Conservation (phyloP, 2,797 vertebrate genomes). For the Adrianichthys oophorus region DNA sequence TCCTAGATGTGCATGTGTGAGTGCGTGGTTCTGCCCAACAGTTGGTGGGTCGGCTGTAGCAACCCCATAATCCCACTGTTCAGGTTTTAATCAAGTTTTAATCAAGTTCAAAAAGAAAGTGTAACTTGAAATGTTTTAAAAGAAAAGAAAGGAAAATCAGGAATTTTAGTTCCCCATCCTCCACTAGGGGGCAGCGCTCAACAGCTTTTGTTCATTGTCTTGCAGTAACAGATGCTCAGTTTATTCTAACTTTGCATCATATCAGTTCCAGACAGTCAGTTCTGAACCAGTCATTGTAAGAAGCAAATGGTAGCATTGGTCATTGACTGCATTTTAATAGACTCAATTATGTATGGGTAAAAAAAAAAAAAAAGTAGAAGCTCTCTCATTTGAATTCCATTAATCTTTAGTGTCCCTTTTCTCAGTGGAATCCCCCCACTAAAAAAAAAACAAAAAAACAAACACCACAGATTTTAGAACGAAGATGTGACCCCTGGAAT, state of each 20-base stretch:
- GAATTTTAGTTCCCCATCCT: not conserved
- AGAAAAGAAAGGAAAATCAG: not conserved
- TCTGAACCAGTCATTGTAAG: conserved; percentile 23
- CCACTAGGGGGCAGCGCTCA: conserved; percentile 41
- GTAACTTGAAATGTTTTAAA: not conserved
- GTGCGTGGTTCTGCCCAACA: too few relatives aligned
- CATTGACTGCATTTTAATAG: not conserved
- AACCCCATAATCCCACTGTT: too few relatives aligned
- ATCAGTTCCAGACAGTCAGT: conserved; percentile 6
- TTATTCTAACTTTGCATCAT: conserved; percentile 5
- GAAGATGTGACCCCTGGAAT: conserved; percentile 23
- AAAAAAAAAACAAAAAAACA: not conserved
- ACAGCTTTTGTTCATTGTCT: not conserved
- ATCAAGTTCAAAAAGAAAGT: too few relatives aligned
- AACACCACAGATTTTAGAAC: conserved; percentile 7
- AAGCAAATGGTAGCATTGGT: conserved; percentile 18
- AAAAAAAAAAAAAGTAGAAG: too few relatives aligned
- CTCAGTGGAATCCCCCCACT: not conserved
- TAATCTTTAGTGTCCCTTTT: conserved; percentile 16
- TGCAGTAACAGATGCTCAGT: not conserved
- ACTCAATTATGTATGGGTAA: too few relatives aligned
- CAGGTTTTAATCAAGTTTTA: too few relatives aligned
- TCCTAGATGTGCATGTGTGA: too few relatives aligned
- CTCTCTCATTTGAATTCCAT: conserved; percentile 5
- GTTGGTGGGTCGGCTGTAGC: too few relatives aligned